These are phyloP conservation scores for Phrynosoma blainvillii DNA, from an alignment of 2,113 vertebrate genomes.

Conservation along the genomic window DNA sequence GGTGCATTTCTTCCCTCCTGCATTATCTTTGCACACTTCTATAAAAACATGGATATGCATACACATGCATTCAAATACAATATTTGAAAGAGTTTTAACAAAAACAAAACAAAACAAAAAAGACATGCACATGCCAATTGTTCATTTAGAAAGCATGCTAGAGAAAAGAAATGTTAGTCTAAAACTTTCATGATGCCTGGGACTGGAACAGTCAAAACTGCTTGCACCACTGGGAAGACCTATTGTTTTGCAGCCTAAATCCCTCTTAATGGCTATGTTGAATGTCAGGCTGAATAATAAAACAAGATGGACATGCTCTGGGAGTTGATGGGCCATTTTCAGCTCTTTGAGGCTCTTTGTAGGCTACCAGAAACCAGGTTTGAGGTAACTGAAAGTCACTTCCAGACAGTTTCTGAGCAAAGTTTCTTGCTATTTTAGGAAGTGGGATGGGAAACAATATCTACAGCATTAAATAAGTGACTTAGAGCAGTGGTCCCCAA, in stretches of 20 bases:
- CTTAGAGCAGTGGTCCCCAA: no score
- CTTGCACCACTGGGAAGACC: background rate
- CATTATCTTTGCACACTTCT: background rate
- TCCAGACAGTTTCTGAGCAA: no score
- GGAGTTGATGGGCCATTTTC: no score
- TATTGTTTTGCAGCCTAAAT: background rate
- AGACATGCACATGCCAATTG: background rate
- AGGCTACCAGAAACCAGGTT: no score
- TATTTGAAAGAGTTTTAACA: background rate
- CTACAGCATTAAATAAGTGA: background rate
- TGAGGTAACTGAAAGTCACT: no score
- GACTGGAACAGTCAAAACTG: background rate
- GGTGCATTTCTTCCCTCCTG: background rate
- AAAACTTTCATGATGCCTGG: background rate
- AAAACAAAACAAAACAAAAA: background rate
- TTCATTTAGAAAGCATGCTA: background rate
- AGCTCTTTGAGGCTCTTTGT: no score
- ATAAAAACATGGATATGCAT: background rate
- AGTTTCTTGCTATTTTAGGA: no score
- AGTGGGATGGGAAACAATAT: no score
- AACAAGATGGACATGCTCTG: no score
- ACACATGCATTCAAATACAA: background rate
- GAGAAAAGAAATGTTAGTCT: conserved; percentile 35
- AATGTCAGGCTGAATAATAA: background rate
- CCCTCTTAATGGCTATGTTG: background rate